Evolutionary conservation across 53 echinoderm and acorn worm genomes (phyloP), one percentile per base, ranked within the genome.

Genomic region (Glandiceps talaboti): DNA sequence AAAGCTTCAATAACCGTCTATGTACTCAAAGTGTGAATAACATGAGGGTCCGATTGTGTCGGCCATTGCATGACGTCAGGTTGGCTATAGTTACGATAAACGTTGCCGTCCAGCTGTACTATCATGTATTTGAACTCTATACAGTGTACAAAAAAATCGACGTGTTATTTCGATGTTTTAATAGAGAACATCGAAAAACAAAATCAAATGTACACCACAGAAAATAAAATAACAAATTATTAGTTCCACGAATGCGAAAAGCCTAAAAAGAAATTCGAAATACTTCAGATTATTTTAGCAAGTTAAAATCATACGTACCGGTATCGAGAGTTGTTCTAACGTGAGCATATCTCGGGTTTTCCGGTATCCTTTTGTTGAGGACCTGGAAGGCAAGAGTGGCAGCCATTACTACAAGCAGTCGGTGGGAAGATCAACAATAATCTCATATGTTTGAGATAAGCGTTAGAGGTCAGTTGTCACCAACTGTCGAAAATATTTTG

Each of bases 341-440:
- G 89, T 92, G 83, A 83, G 85, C 89, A 85, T 92, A 92, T 27
- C 73, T 87, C 0, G 93, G 93, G 30, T 92, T 92, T 74, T 92
- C 88, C 20, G 93, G 93, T 26, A 92, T 81, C 76, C 74, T 90
- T 82, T 88, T 92, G 79, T 92, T 90, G 76, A 92, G 75, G 31
- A 90, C 84, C 93, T 92, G 79, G 33, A 78, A 20, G 76, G 80
- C 28, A 85, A 45, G 20, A 12, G 64, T 45, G 6, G 64, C 20
- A 45, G 64, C 64, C 64, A 45, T 45, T 6, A 45, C 64, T 6
- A 12, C 20, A 45, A 12, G 6, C 64, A 45, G 64, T 45, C 64
- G 64, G 20, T 45, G 6, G 20, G n/a, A 45, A 45, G 6, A 12
- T 45, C 6, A 45, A 45, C 6, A 45, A 45, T 20, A 45, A 45